phyloP scores from a whole-genome alignment of 1,140 invertebrate genomes.

The fruit fly (Drosophila melanogaster) region Release_6_plus_ISO1_MT NT_033779.5:11228001-11228500 shows the following conservation, averaged over 20 bases:
- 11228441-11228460: conserved; percentile 44
- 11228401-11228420: conserved; percentile 35
- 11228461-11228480: conserved; percentile 65
- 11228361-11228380: conserved; percentile 81
- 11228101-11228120: conserved; percentile 81
- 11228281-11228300: conserved; percentile 39
- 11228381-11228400: conserved; percentile 49
- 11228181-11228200: conserved; percentile 42
- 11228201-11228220: conserved; percentile 1
- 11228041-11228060: conserved; percentile 82
- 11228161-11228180: conserved; percentile 74
- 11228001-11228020: conserved; percentile 11
- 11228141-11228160: conserved; percentile 79
- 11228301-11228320: conserved; percentile 32
- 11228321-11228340: conserved; percentile 68
- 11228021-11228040: neutral
- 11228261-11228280: neutral
- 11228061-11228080: conserved; percentile 83
- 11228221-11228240: neutral
- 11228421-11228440: conserved; percentile 17
- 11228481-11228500: conserved; percentile 80
- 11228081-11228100: conserved; percentile 80
- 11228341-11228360: conserved; percentile 50
- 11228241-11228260: no score
- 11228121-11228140: neutral